A percentile compares a stretch with the other conserved stretches of the same genome.
Conservation (phyloP, 1,140 invertebrate species). For the Palaemon carinicauda region DNA sequence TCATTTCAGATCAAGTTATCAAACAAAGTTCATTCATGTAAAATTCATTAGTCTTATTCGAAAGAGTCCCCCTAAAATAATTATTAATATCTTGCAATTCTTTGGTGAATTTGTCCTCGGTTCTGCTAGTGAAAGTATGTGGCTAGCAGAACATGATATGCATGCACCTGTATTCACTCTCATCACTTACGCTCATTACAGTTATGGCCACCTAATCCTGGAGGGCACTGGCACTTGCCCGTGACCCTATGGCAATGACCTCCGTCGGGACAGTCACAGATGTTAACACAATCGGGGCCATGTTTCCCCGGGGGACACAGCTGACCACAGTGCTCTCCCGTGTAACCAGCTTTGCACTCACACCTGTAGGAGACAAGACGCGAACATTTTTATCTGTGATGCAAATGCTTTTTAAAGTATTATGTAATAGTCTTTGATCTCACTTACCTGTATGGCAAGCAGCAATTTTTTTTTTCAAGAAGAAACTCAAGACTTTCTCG, state of each 20-base stretch:
- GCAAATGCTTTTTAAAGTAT: too few species aligned
- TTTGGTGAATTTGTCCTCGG: not conserved
- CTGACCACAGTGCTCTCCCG: constrained; percentile 75
- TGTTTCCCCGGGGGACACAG: constrained; percentile 72
- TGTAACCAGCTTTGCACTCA: constrained; percentile 75
- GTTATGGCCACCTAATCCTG: constrained; percentile 81
- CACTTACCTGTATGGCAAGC: too few species aligned
- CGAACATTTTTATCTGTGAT: too few species aligned
- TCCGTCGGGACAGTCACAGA: constrained; percentile 81
- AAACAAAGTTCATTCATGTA: too few species aligned
- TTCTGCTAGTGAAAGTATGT: not conserved
- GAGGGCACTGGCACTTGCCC: constrained; percentile 79
- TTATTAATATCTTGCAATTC: not conserved
- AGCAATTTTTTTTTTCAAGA: too few species aligned
- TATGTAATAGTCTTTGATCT: too few species aligned
- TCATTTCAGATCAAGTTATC: too few species aligned
- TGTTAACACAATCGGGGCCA: constrained; percentile 77
- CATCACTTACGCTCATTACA: constrained; percentile 71
- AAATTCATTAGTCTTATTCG: too few species aligned
- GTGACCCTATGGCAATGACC: constrained; percentile 83
- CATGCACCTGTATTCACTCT: not conserved
- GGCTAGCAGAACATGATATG: not conserved
- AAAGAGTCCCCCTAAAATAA: too few species aligned
- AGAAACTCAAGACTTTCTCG: too few species aligned
- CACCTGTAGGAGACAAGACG: too few species aligned